Evolutionary conservation across 2,113 vertebrate genomes (phyloP).

Genomic region (Boulengeromyrus knoepffleri): DNA sequence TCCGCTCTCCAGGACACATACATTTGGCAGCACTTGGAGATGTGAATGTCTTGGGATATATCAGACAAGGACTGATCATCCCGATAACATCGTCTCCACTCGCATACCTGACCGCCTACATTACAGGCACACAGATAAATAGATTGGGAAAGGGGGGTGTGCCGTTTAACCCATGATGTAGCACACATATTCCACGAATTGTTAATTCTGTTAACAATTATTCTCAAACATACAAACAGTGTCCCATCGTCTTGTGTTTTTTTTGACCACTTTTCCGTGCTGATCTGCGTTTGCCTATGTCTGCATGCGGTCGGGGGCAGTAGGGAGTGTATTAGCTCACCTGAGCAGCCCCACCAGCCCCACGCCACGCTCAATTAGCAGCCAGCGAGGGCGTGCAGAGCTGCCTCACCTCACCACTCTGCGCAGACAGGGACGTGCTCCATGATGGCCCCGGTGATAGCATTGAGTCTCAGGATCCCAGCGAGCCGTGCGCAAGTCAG

Average conservation of each 20-base stretch:
- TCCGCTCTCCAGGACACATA: not conserved
- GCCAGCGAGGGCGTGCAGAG: conserved; percentile 38
- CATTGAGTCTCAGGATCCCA: conserved; percentile 48
- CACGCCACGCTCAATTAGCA: conserved; percentile 59
- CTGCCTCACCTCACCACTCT: conserved; percentile 7
- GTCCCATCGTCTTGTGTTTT: not conserved
- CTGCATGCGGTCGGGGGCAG: not conserved
- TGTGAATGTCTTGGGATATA: not conserved
- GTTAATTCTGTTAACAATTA: not conserved
- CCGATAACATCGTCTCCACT: conserved; percentile 1
- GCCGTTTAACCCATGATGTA: not conserved
- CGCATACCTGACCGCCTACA: not conserved
- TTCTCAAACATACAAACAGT: not conserved
- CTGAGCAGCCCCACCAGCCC: conserved; percentile 53
- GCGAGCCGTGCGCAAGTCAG: conserved; percentile 41
- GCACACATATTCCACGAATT: not conserved
- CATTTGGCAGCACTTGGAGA: not conserved
- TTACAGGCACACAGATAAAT: not conserved
- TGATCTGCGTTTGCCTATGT: conserved; percentile 40
- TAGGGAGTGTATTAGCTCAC: conserved; percentile 61
- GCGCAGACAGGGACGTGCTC: conserved; percentile 16
- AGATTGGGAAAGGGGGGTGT: not conserved
- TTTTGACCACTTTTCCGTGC: not conserved
- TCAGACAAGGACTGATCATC: not conserved
- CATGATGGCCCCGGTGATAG: conserved; percentile 54